phyloP scores from a whole-genome alignment of 2,888 invertebrate species.

The Trilocha varians region DNA sequence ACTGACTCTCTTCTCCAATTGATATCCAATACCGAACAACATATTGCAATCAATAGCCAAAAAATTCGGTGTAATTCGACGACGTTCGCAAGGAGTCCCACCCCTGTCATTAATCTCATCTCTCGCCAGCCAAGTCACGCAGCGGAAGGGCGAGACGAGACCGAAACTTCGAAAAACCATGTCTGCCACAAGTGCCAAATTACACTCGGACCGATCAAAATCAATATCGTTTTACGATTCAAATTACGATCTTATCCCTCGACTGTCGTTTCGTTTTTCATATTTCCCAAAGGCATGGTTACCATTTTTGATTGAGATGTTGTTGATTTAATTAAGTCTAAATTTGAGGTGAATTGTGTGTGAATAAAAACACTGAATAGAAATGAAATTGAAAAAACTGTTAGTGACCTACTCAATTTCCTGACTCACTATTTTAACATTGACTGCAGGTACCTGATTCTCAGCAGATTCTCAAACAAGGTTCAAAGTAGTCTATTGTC shows the following conservation, averaged over 20 bases:
- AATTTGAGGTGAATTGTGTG: too few species aligned
- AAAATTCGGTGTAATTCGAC: not conserved
- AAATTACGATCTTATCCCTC: constrained; percentile 20
- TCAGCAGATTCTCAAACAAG: too few species aligned
- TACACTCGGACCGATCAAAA: constrained; percentile 18
- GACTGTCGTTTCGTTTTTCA: constrained; percentile 19
- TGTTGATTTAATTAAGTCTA: too few species aligned
- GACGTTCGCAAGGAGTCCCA: constrained; percentile 24
- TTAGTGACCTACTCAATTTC: too few species aligned
- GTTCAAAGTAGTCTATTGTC: too few species aligned
- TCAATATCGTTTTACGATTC: constrained; percentile 15
- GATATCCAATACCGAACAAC: not conserved
- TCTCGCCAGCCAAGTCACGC: constrained; percentile 51
- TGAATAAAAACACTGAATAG: too few species aligned
- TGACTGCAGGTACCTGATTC: too few species aligned
- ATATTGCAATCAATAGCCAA: constrained; percentile 1
- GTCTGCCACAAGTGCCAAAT: constrained; percentile 27
- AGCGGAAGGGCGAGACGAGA: constrained; percentile 8
- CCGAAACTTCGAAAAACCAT: constrained; percentile 35
- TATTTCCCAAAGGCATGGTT: constrained; percentile 15
- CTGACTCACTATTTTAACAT: too few species aligned
- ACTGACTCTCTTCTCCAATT: not conserved
- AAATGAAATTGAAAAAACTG: too few species aligned
- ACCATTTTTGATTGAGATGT: too few species aligned
- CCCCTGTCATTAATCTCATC: constrained; percentile 66